Conservation (phyloP, 2,797 vertebrate genomes). For the Vultur gryphus region DNA sequence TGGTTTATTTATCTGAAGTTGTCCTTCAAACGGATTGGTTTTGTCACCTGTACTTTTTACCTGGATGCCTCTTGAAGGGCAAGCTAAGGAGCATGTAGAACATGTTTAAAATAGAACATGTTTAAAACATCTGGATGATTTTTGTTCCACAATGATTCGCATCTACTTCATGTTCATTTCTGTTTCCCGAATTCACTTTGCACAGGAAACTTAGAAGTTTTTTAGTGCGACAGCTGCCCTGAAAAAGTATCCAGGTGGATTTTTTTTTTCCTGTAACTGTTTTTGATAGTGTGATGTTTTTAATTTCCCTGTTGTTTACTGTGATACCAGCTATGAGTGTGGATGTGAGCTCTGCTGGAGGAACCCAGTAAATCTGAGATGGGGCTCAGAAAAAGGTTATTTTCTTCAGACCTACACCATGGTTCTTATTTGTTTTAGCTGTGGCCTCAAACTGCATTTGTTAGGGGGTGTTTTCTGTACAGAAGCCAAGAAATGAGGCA, state of each 20-base stretch:
- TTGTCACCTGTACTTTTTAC: neutral
- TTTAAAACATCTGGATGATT: neutral
- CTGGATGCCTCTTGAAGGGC: neutral
- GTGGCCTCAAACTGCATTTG: neutral
- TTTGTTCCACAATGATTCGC: neutral
- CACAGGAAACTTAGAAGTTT: neutral
- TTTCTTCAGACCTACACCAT: neutral
- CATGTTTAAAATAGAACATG: neutral
- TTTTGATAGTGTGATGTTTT: neutral
- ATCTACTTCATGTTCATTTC: neutral
- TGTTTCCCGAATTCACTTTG: neutral
- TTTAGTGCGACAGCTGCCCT: neutral
- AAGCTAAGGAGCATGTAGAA: neutral
- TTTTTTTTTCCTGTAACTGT: neutral
- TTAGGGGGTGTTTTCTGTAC: neutral
- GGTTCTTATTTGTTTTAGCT: neutral
- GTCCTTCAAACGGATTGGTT: neutral
- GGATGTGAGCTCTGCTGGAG: neutral
- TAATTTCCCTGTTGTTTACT: neutral
- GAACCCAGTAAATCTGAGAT: neutral
- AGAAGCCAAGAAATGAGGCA: neutral
- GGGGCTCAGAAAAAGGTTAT: neutral
- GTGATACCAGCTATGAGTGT: neutral
- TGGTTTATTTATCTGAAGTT: neutral
- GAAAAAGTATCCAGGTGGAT: neutral